Percentiles rank a stretch among this genome's conserved stretches.
These are phyloP conservation scores for Cephus sareptanus DNA, from an alignment of 2,888 invertebrate genomes.

Conservation along the genomic window DNA sequence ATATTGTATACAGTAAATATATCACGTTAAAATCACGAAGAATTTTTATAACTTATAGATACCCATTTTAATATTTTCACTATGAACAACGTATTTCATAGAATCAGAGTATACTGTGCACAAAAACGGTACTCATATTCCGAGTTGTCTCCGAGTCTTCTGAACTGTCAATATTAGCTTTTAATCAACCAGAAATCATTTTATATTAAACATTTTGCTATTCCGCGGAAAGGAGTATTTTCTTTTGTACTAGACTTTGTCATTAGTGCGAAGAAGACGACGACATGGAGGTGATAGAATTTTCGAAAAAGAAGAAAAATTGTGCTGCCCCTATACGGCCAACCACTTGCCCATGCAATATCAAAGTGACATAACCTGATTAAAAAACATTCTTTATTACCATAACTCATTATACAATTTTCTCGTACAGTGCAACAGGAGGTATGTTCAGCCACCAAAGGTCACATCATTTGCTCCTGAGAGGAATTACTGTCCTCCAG, in stretches of 20 bases:
- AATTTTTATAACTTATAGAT: background rate
- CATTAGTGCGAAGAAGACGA: background rate
- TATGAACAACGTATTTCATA: background rate
- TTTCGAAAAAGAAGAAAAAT: constrained; percentile 27
- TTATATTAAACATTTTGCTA: background rate
- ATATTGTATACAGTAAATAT: constrained; percentile 60
- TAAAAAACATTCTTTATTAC: background rate
- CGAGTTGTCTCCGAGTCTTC: background rate
- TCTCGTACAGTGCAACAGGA: constrained; percentile 39
- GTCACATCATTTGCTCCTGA: constrained; percentile 52
- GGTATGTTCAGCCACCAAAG: constrained; percentile 57
- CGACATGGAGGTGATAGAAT: constrained; percentile 49
- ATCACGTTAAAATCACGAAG: constrained; percentile 46
- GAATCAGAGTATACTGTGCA: background rate
- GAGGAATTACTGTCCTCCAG: constrained; percentile 45
- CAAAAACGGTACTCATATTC: background rate
- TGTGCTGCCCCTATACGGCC: constrained; percentile 21
- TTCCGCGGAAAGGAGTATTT: background rate
- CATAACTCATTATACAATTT: background rate
- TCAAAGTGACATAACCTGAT: constrained; percentile 26
- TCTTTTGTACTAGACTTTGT: background rate
- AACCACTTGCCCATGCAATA: constrained; percentile 28
- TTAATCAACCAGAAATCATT: background rate
- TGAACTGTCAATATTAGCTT: background rate
- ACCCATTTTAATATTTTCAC: background rate